Base-by-base conservation (phyloP, 1,140 invertebrate species). In the Lepidurus packardi region DNA sequence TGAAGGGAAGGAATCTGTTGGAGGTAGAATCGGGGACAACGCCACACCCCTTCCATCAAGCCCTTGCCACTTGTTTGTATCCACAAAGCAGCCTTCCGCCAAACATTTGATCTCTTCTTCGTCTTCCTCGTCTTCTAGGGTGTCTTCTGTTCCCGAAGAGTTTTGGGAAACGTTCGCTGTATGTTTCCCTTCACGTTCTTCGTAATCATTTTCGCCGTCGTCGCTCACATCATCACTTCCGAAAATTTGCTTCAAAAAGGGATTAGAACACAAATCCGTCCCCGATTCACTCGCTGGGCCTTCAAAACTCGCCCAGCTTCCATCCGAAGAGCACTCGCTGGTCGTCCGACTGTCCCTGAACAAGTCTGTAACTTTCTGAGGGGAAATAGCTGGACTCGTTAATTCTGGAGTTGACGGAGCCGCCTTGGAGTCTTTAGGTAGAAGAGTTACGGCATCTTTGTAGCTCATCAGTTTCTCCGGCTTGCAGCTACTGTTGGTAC, bases 281-380 rank as follows among this genome's bases (percentile, higher is more conserved):
- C n/a, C 53, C 0, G 53, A 65, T 11, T 16, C 53, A 13, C 16
- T 21, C 16, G 53, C 21, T 21, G 53, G 53, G 21, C 53, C 16
- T n/a, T 65, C 53, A 65, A 65, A 16, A 65, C 53, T 65, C 21
- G 53, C 53, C 53, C 53, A 65, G 21, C 53, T 65, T 13, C 53
- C 53, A 16, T 65, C 53, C 13, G 53, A 65, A 13, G 53, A 65
- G 53, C 53, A 65, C 21, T 65, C 53, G 13, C 53, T 65, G 13
- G 16, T 65, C 16, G 53, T 65, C 21, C 53, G 16, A 65, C 53
- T 65, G 53, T 65, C 53, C 53, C 53, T 65, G 8, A 65, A 65
- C 53, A 65, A 9, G 7, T 65, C 2, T 16, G 53, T 65, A n/a
- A 21, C 53, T 65, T 16, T 65, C 53, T 7, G 8, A 7, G 53